Evolutionary conservation across 2,113 vertebrate genomes (phyloP).

Genomic region (Pachyramphus minor): DNA sequence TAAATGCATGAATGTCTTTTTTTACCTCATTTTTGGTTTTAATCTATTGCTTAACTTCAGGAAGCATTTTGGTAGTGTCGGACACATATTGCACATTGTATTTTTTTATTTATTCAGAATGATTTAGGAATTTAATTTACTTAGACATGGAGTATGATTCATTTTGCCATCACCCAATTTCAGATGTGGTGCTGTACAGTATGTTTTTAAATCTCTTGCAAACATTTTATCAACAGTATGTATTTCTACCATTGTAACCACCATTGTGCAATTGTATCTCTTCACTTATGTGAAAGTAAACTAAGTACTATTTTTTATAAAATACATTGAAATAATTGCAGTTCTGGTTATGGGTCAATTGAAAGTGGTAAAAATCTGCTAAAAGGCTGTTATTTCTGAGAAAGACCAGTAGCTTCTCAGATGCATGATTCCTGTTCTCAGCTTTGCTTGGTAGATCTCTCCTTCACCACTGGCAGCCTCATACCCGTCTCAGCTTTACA

Average conservation of each 20-base stretch:
- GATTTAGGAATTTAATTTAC: constrained; percentile 62
- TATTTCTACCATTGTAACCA: constrained; percentile 81
- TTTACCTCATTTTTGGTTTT: constrained; percentile 65
- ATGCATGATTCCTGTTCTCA: background rate
- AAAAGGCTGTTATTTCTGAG: background rate
- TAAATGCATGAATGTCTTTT: constrained; percentile 79
- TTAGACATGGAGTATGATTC: constrained; percentile 41
- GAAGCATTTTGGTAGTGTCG: constrained; percentile 66
- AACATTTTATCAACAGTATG: constrained; percentile 68
- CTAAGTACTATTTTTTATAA: constrained; percentile 90
- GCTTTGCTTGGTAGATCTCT: background rate
- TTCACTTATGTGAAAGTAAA: constrained; percentile 82
- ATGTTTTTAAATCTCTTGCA: constrained; percentile 79
- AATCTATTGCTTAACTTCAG: constrained; percentile 63
- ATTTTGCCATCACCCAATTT: constrained; percentile 71
- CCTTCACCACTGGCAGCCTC: background rate
- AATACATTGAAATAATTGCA: constrained; percentile 69
- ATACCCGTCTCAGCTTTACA: background rate
- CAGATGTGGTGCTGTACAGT: constrained; percentile 78
- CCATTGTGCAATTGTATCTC: constrained; percentile 79
- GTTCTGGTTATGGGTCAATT: constrained; percentile 42
- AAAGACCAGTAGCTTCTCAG: background rate
- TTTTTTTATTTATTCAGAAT: constrained; percentile 57
- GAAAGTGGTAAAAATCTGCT: background rate
- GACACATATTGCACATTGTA: constrained; percentile 47